Conservation (phyloP, 2,888 invertebrate genomes). For the Cheilosia grossa region DNA sequence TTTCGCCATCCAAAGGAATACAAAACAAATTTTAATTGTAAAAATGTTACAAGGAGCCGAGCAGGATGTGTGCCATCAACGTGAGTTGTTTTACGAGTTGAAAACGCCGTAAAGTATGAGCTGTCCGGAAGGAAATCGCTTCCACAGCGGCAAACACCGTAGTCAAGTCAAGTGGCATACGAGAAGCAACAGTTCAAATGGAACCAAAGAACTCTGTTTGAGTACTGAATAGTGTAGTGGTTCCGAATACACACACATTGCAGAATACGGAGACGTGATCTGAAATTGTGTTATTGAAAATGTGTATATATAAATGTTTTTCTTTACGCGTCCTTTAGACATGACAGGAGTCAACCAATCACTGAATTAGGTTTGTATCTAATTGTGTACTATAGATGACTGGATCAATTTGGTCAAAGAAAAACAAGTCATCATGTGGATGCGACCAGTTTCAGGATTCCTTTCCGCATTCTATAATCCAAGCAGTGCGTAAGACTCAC, state of each 20-base stretch:
- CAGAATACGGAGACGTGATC: slow-evolving; percentile 21
- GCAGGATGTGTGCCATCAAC: slow-evolving; percentile 35
- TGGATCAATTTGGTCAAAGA: no score
- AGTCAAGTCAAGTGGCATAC: not conserved
- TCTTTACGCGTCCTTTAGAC: no score
- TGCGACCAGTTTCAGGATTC: no score
- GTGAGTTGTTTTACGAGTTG: slow-evolving; percentile 56
- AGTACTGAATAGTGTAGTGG: slow-evolving; percentile 17
- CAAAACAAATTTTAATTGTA: slow-evolving; percentile 7
- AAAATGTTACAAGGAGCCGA: slow-evolving; percentile 19
- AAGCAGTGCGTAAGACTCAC: no score
- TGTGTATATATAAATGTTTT: not conserved
- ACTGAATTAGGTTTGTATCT: no score
- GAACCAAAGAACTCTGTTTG: no score
- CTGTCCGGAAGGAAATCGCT: not conserved
- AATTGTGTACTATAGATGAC: no score
- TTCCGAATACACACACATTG: slow-evolving; percentile 35
- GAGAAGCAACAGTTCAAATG: no score
- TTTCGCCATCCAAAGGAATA: not conserved
- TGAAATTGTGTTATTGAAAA: slow-evolving; percentile 18
- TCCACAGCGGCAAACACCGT: not conserved
- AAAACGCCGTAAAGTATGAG: slow-evolving; percentile 48
- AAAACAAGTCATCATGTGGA: no score
- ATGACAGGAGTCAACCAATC: no score
- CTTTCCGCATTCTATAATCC: no score